A percentile compares a stretch with the other conserved stretches of the same genome.
Evolutionary conservation across 2,797 vertebrate species (phyloP).

Genomic region (Centroberyx gerrardi): DNA sequence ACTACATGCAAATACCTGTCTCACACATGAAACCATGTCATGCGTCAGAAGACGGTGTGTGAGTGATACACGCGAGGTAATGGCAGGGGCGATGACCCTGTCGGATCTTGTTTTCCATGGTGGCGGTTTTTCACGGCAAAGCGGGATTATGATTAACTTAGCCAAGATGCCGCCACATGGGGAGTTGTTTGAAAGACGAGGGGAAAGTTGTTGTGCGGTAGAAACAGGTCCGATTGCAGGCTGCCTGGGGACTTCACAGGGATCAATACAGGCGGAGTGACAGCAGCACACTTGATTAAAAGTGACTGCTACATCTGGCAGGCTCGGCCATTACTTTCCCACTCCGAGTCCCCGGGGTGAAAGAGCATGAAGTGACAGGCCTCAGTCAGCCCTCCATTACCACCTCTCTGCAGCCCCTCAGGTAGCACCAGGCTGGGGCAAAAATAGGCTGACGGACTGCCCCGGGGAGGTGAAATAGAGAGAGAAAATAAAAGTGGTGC

Average conservation of each 20-base stretch:
- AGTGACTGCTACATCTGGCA: conserved; percentile 90
- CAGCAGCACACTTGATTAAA: conserved; percentile 88
- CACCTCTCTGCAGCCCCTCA: conserved; percentile 81
- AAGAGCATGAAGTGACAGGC: conserved; percentile 86
- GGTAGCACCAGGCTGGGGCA: conserved; percentile 75
- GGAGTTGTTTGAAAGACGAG: conserved; percentile 81
- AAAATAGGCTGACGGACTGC: conserved; percentile 75
- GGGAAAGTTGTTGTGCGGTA: conserved; percentile 79
- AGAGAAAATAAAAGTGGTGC: conserved; percentile 60
- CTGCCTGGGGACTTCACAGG: conserved; percentile 76
- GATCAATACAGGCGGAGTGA: conserved; percentile 87
- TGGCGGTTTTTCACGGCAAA: conserved; percentile 64
- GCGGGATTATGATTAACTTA: conserved; percentile 79
- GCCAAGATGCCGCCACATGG: conserved; percentile 69
- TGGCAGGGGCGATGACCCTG: conserved; percentile 54
- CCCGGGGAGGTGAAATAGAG: conserved; percentile 60
- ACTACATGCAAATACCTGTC: conserved; percentile 50
- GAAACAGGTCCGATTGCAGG: conserved; percentile 75
- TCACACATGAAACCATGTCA: conserved; percentile 39
- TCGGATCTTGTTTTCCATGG: conserved; percentile 69
- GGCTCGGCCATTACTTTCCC: conserved; percentile 87
- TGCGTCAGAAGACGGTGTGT: conserved; percentile 15
- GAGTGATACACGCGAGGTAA: conserved; percentile 39
- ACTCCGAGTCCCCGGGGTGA: conserved; percentile 83
- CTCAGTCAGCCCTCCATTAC: conserved; percentile 87